Base-by-base conservation (phyloP, 2,113 vertebrate genomes). In the Pungitius pungitius region DNA sequence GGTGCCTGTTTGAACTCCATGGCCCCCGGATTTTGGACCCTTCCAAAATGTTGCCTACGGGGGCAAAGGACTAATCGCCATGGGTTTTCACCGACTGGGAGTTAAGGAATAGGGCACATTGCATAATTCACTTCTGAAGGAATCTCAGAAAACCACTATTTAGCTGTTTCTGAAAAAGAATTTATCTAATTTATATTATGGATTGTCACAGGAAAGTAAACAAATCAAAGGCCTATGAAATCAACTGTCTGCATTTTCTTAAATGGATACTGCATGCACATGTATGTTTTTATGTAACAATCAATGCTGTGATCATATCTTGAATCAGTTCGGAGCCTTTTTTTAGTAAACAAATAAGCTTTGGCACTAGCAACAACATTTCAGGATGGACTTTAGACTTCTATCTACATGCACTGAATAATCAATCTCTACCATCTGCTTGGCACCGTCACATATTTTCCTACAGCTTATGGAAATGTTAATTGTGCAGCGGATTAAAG, bases 371-470 rank as follows among this genome's bases (percentile, higher is more conserved):
- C 27, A 8, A 17, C 52, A n/a, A 56, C 51, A 49, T 63, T 66
- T 87, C 54, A 71, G 61, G 75, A 86, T 78, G 63, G 76, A 83
- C 75, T 61, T 77, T 79, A 78, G 62, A 78, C 56, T 76, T n/a
- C n/a, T 81, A 80, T 79, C 65, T 85, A 73, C 75, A 61, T 66
- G 70, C 72, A 81, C 55, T 81, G 69, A 70, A 39, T 67, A 81
- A 83, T 90, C 79, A 80, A 79, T 84, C 80, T 66, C 51, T 87
- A 87, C 82, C 86, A 87, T 92, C 84, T 90, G 84, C 78, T 78
- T 74, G 87, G 75, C 73, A 59, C 82, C 75, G 75, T 79, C 73
- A 66, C 73, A 73, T 71, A 72, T 88, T 90, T 87, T 84, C 83
- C 83, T 59, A 69, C 69, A 69, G 73, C 63, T 72, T 60, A 49